Percentiles rank a stretch among this genome's conserved stretches.
Evolutionary conservation across 2,888 invertebrate genomes (phyloP).

Genomic region (Andrena minutula): DNA sequence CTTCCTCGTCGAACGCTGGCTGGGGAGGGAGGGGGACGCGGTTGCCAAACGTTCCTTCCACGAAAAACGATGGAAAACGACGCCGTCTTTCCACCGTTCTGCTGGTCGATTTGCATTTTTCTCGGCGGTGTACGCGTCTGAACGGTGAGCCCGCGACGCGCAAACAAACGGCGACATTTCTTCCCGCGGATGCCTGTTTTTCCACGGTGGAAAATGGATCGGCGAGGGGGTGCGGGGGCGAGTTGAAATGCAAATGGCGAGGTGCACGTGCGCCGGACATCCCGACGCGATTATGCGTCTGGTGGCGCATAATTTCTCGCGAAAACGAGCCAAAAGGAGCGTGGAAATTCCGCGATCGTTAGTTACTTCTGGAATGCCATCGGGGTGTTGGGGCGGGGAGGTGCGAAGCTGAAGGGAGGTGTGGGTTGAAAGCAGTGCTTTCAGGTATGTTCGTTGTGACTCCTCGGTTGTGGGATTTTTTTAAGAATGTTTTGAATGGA

Average conservation of each 20-base stretch:
- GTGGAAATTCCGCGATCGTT: conserved; percentile 15
- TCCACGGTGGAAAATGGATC: not conserved
- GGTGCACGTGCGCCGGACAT: conserved; percentile 1
- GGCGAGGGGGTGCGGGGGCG: not conserved
- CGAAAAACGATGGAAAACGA: conserved; percentile 23
- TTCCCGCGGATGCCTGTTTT: conserved; percentile 22
- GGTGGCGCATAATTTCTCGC: conserved; percentile 10
- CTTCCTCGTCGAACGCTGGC: conserved; percentile 2
- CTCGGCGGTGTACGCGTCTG: not conserved
- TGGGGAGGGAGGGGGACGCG: not conserved
- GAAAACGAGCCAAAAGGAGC: conserved; percentile 9
- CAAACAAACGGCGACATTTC: conserved; percentile 33
- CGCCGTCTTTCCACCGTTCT: conserved; percentile 16
- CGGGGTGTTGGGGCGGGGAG: too few relatives aligned
- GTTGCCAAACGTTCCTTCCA: conserved; percentile 28
- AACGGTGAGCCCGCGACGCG: not conserved
- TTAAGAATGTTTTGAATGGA: too few relatives aligned
- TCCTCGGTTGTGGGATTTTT: too few relatives aligned
- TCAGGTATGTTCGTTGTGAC: too few relatives aligned
- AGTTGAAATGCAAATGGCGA: conserved; percentile 34
- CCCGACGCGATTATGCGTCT: conserved; percentile 19
- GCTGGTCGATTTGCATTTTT: conserved; percentile 42
- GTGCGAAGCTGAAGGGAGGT: too few relatives aligned
- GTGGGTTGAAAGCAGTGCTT: too few relatives aligned
- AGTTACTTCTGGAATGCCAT: not conserved